Evolutionary conservation across 2,888 invertebrate species (phyloP).

Genomic region (Parnassius mnemosyne): DNA sequence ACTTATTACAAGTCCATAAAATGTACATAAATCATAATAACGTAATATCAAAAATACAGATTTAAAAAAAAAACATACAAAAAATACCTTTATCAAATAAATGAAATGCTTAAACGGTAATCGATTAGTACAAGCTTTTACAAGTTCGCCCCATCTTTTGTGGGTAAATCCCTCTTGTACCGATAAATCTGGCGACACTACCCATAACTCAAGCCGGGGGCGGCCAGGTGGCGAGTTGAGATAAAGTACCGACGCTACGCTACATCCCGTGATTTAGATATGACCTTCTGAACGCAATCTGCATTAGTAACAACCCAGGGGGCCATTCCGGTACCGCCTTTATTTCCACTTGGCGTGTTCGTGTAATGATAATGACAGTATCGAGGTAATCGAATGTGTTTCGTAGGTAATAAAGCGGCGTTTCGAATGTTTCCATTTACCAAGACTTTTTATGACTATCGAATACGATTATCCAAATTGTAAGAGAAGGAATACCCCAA

Average conservation of each 20-base stretch:
- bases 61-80: too few species aligned
- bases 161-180: slow-evolving; percentile 6
- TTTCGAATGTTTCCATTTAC: background rate
- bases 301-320: slow-evolving; percentile 59
- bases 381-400: slow-evolving; percentile 35
- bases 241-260: slow-evolving; percentile 71
- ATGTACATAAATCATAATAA: too few species aligned
- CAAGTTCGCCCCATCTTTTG: background rate
- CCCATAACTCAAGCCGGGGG: slow-evolving; percentile 35
- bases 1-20: too few species aligned
- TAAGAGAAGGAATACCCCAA: too few species aligned
- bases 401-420: background rate
- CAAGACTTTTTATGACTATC: background rate
- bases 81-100: too few species aligned
- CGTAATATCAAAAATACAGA: background rate
- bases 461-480: background rate
- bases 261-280: slow-evolving; percentile 71
- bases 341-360: slow-evolving; percentile 40
- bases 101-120: background rate
- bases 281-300: slow-evolving; percentile 73
- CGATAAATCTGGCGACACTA: slow-evolving; percentile 36
- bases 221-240: slow-evolving; percentile 69
- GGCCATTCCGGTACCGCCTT: slow-evolving; percentile 33
- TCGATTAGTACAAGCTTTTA: background rate
- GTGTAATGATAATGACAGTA: slow-evolving; percentile 52